These are phyloP conservation scores for Platycercus adscitus DNA, from an alignment of 2,113 vertebrate genomes.

Conservation along the genomic window DNA sequence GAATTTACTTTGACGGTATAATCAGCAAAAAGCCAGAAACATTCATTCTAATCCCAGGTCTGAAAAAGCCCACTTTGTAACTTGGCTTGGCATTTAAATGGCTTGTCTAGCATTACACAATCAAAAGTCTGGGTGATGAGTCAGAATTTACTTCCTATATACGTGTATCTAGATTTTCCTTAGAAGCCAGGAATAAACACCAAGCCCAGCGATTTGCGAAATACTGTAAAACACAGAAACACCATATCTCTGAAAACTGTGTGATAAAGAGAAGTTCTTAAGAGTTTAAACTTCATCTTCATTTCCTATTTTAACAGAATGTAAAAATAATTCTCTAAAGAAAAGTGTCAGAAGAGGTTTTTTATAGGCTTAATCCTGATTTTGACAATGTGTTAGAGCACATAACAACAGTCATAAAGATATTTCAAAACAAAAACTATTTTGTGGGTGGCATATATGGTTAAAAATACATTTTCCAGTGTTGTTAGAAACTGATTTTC, in stretches of 20 bases:
- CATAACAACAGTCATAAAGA: background rate
- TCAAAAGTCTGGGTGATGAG: background rate
- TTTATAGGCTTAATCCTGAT: background rate
- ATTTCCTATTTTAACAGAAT: background rate
- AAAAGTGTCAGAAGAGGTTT: background rate
- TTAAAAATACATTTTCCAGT: background rate
- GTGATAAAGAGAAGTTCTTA: background rate
- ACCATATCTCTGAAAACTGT: background rate
- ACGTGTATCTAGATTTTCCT: background rate
- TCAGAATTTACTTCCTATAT: background rate
- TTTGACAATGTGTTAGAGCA: background rate
- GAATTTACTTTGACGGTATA: background rate
- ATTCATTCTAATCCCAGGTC: slow-evolving; percentile 3
- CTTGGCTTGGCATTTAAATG: background rate
- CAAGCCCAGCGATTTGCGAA: background rate
- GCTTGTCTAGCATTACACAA: background rate
- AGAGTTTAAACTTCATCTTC: background rate
- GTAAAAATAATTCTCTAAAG: background rate
- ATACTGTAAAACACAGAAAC: background rate
- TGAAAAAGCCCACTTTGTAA: background rate
- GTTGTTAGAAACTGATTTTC: background rate
- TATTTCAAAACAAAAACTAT: background rate
- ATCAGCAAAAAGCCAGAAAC: slow-evolving; percentile 19
- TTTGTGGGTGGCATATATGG: background rate
- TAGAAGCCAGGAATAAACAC: background rate